Base-by-base conservation (phyloP, 2,888 invertebrate species). In the Orthosia cruda region DNA sequence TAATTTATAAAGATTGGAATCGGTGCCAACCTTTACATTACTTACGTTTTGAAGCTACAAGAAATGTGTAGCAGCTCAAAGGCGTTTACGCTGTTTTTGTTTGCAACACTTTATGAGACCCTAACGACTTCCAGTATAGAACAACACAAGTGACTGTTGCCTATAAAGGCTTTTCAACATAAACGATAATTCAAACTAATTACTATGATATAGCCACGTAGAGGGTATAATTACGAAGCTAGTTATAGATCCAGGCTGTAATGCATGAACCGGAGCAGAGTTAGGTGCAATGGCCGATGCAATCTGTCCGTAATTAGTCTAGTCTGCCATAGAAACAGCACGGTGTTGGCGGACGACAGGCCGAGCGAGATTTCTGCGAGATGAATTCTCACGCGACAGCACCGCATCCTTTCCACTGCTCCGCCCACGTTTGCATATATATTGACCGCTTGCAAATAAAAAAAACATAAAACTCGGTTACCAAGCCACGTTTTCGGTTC, bases 271-370 rank as follows among this genome's bases (percentile, higher is more conserved):
- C 84, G 88, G 87, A 80, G 82, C 75, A 81, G 59, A 71, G 82
- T 66, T 83, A 76, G 89, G 94, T 90, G 93, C 94, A 94, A 91
- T 87, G 94, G 90, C 92, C 94, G 88, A 85, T 89, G 92, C 92
- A 92, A 92, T 92, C 92, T 91, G 89, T 90, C 88, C 89, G 91
- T 92, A 94, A 94, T 93, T 94, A 94, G 93, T 91, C 89, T 89
- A 85, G 87, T 84, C 84, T 87, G 80, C 86, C 86, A 87, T 87
- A 87, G 86, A 83, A 89, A 81, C 87, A 75, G 80, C 87, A 74
- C 69, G 73, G 74, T 77, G 79, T 78, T 76, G 74, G 81, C 80
- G 83, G 75, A 83, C 80, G 81, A 85, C 87, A 87, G 81, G 80
- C 84, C 80, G 74, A 81, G 86, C 86, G 80, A 87, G 89, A 89